Conservation (phyloP, 2,113 vertebrate species). For the Hiodon tergisus region DNA sequence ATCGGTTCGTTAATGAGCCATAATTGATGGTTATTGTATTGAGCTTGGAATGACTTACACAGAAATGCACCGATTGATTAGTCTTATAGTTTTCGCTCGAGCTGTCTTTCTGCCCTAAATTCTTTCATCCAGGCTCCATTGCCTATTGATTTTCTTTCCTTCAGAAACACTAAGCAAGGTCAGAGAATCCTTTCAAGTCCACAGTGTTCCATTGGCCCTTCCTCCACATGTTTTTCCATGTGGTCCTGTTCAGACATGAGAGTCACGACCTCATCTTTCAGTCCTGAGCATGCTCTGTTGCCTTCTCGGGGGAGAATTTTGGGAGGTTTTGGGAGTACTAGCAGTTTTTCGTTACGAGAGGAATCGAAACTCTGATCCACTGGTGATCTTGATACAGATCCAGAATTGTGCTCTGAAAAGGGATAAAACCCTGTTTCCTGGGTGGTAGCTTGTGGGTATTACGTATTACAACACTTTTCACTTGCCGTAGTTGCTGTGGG, state of each 20-base stretch:
- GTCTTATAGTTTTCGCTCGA: conserved; percentile 26
- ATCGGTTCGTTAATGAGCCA: no score
- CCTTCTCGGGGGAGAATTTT: conserved; percentile 23
- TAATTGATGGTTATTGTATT: no score
- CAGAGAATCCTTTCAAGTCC: conserved; percentile 50
- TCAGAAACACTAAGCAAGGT: conserved; percentile 51
- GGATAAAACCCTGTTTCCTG: no score
- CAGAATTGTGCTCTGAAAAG: no score
- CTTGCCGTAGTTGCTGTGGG: no score
- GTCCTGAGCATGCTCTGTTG: conserved; percentile 35
- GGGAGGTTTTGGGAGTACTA: no score
- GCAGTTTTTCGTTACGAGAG: no score
- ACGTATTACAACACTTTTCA: no score
- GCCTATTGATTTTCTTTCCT: conserved; percentile 57
- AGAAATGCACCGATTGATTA: conserved; percentile 40
- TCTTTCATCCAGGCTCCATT: conserved; percentile 52
- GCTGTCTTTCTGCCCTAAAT: conserved; percentile 36
- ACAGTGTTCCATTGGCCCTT: conserved; percentile 32
- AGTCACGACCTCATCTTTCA: conserved; percentile 36
- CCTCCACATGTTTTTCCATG: conserved; percentile 18
- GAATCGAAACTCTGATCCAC: no score
- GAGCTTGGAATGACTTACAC: conserved; percentile 18
- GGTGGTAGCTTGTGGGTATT: no score
- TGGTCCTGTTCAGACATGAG: conserved; percentile 41
- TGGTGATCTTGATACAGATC: no score